Evolutionary conservation across 2,888 invertebrate genomes (phyloP), one percentile per base, ranked within the genome.

Genomic region (Andrena fulva): DNA sequence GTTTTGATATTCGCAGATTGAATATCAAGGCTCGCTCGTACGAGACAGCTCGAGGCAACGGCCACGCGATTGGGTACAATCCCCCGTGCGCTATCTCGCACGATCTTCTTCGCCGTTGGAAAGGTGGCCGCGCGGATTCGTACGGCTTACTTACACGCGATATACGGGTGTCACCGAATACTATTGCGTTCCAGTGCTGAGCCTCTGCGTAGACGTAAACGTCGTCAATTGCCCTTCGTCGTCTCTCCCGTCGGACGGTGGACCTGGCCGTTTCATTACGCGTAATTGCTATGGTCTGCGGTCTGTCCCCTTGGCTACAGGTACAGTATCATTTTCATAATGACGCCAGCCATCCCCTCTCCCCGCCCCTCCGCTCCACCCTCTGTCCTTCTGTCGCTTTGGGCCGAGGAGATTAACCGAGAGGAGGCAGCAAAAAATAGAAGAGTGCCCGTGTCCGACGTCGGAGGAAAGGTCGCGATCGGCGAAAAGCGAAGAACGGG

Each of bases 271-370:
- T 93, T 93, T 93, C 92, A 93, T 93, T 93, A 93, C 91, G 90
- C 91, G 91, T 93, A 93, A 93, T 93, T 93, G 91, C 91, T 91
- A 91, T 90, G 92, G 93, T 92, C 90, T 93, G 92, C 92, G 93
- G 93, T 93, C 91, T 90, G 89, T 92, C 90, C 90, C 89, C 91
- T 89, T 86, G 85, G 85, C 86, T 89, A 89, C 89, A 90, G 90
- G 90, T 91, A 92, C 91, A 90, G 93, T 93, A 93, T 93, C 92
- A 93, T 93, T 93, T 93, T 93, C 93, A 92, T 93, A 93, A 93
- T 93, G 89, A 93, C 89, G 90, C 91, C 85, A 87, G 79, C 80
- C 81, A 33, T 50, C 77, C 77, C 77, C 78, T 70, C 77, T 48
- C 83, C 66, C 67, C 67, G 63, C 69, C 67, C 67, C 64, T 33